Evolutionary conservation across 2,113 vertebrate genomes (phyloP).

Genomic region (Pygoscelis adeliae): DNA sequence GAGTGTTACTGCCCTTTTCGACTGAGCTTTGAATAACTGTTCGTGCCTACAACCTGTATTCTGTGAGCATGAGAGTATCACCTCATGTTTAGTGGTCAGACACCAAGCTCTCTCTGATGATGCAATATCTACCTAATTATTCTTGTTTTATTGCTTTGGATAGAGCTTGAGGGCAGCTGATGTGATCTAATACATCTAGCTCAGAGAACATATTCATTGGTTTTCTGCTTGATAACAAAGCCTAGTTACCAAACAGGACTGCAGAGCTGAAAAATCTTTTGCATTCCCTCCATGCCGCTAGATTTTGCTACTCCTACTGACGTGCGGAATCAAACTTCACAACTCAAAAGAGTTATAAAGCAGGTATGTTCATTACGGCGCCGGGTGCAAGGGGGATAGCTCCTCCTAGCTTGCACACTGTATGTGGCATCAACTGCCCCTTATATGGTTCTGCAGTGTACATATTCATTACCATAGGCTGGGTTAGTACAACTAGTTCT

Average conservation of each 20-base stretch:
- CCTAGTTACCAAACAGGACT: neutral
- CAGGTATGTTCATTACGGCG: too few species aligned
- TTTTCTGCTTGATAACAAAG: neutral
- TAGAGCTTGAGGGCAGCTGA: neutral
- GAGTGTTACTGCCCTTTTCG: neutral
- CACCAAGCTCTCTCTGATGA: neutral
- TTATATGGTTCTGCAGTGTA: too few species aligned
- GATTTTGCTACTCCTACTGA: neutral
- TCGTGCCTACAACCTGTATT: neutral
- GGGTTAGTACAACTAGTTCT: too few species aligned
- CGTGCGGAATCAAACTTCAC: too few species aligned
- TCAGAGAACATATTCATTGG: neutral
- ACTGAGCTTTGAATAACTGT: neutral
- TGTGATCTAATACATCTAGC: neutral
- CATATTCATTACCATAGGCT: too few species aligned
- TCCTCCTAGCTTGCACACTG: too few species aligned
- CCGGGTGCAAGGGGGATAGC: too few species aligned
- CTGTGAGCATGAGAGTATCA: neutral
- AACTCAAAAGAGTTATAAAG: too few species aligned
- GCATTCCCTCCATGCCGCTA: neutral
- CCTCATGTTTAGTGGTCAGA: neutral
- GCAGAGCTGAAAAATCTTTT: neutral
- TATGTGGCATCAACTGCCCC: too few species aligned
- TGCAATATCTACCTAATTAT: neutral
- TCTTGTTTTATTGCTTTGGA: neutral